Evolutionary conservation across 1,140 invertebrate genomes (phyloP).

Genomic region (Drosophila athabasca): DNA sequence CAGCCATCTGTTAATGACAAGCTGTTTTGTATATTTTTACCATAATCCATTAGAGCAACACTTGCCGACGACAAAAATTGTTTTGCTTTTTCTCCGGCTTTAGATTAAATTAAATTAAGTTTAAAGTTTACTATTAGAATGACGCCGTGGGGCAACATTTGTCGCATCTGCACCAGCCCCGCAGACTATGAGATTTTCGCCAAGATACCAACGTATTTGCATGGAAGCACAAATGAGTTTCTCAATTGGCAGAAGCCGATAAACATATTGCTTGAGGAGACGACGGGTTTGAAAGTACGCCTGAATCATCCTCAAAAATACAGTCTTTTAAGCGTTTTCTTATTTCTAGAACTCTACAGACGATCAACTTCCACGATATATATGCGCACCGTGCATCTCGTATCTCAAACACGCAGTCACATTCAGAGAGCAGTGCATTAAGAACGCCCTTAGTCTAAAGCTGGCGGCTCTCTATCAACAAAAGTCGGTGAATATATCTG

Average conservation of each 20-base stretch:
- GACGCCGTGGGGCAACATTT: constrained; percentile 74
- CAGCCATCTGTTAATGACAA: too few species aligned
- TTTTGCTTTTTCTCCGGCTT: constrained; percentile 3
- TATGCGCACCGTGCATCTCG: constrained; percentile 79
- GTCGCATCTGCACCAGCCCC: constrained; percentile 77
- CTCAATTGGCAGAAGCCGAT: constrained; percentile 79
- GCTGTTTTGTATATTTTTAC: too few species aligned
- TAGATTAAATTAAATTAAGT: constrained; percentile 30
- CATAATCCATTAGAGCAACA: too few species aligned
- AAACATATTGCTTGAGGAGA: constrained; percentile 71
- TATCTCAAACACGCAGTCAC: constrained; percentile 80
- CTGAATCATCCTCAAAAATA: background rate
- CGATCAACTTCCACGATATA: constrained; percentile 67
- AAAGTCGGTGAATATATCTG: constrained; percentile 39
- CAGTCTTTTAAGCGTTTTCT: background rate
- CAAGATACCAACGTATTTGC: constrained; percentile 79
- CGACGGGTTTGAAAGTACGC: constrained; percentile 62
- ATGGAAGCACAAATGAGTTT: constrained; percentile 76
- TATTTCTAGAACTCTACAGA: constrained; percentile 59
- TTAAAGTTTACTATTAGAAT: constrained; percentile 35
- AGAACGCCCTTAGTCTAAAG: constrained; percentile 73
- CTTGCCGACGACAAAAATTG: constrained; percentile 12
- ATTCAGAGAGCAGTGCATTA: constrained; percentile 78
- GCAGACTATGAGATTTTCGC: constrained; percentile 79
- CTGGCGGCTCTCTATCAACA: constrained; percentile 57